Conservation (phyloP, 2,888 invertebrate species). For the Phalangium opilio region DNA sequence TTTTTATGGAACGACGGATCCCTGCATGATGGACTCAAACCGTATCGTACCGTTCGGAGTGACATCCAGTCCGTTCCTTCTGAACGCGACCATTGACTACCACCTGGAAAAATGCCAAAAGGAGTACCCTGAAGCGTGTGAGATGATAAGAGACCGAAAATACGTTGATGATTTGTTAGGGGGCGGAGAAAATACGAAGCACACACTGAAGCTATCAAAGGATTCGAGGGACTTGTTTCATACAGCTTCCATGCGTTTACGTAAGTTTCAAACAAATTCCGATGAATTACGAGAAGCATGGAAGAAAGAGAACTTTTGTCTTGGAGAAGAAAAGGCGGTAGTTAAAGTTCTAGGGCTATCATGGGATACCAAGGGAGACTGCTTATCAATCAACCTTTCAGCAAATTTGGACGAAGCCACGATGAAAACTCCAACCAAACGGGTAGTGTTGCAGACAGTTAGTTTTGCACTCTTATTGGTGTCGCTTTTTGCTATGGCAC, state of each 20-base stretch:
- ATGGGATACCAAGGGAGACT: too few relatives aligned
- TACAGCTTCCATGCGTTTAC: slow-evolving; percentile 1
- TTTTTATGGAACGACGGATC: slow-evolving; percentile 5
- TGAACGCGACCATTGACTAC: not conserved
- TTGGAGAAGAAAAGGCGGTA: not conserved
- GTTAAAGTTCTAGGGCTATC: too few relatives aligned
- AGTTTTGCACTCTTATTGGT: too few relatives aligned
- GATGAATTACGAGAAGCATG: not conserved
- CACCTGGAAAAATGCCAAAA: slow-evolving; percentile 3
- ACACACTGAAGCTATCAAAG: not conserved
- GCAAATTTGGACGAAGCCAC: too few relatives aligned
- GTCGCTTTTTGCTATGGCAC: too few relatives aligned
- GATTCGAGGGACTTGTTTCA: not conserved
- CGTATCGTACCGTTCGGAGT: not conserved
- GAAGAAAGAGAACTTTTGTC: not conserved
- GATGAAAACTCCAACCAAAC: too few relatives aligned
- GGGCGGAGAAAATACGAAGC: not conserved
- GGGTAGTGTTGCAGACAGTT: too few relatives aligned
- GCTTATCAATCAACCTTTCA: too few relatives aligned
- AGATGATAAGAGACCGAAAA: not conserved
- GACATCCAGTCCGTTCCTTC: slow-evolving; percentile 3
- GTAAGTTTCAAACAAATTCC: slow-evolving; percentile 2
- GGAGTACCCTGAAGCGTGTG: not conserved
- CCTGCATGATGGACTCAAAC: too few relatives aligned
- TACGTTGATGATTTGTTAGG: slow-evolving; percentile 3